Conservation (phyloP, 1,140 invertebrate species). For the Saccostrea echinata region DNA sequence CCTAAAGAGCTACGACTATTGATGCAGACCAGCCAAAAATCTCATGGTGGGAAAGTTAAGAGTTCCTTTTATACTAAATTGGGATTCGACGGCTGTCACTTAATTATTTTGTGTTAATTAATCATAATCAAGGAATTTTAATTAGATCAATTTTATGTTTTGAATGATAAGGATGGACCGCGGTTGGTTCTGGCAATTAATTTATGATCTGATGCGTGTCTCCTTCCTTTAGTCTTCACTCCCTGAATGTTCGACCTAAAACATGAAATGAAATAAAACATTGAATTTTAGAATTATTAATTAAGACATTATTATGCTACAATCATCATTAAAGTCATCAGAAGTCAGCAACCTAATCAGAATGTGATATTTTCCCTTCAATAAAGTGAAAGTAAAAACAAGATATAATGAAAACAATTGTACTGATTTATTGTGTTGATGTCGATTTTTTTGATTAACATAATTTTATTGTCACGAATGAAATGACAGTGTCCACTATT, state of each 20-base stretch:
- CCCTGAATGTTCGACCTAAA: neutral
- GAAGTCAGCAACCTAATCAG: neutral
- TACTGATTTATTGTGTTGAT: too few species aligned
- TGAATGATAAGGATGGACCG: neutral
- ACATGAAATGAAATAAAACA: neutral
- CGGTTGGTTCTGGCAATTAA: neutral
- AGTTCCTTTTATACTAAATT: neutral
- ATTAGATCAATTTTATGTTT: neutral
- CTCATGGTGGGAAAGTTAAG: neutral
- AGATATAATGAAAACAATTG: too few species aligned
- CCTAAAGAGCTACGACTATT: neutral
- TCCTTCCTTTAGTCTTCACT: neutral
- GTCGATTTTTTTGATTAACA: too few species aligned
- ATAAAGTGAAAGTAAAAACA: neutral
- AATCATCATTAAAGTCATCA: neutral
- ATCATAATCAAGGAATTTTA: slow-evolving; percentile 4
- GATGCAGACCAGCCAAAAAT: neutral
- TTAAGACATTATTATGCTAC: neutral
- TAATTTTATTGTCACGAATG: too few species aligned
- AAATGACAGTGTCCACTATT: too few species aligned
- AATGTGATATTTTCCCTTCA: neutral
- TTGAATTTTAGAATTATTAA: neutral
- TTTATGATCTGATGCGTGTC: neutral
- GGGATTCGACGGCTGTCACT: neutral
- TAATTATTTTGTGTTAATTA: neutral